Base-by-base conservation (phyloP, 1,140 invertebrate genomes). In the Drosophila tristis region DNA sequence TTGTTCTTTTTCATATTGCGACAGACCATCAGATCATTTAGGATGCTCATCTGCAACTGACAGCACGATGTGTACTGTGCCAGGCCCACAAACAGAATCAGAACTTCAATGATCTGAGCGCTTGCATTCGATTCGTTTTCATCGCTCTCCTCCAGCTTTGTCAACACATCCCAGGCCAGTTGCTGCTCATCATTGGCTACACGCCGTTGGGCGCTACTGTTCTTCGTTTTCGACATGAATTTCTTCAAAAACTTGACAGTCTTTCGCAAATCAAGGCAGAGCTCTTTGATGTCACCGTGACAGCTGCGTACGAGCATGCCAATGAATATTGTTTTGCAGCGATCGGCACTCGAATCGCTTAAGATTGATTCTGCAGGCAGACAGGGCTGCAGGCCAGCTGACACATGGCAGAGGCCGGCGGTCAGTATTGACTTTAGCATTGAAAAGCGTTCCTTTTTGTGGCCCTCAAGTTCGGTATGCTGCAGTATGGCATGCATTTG, bases 11-110 rank as follows among this genome's bases (percentile, higher is more conserved):
- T 35, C 3, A 78, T 59, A 8, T 78, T 44, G 13, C 70, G 74
- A 29, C 82, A 87, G 2, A 57, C 67, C 0, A 89, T 15, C 13
- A 87, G 23, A 57, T 87, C 82, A 0, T 60, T 55, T 6, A 87
- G 35, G 11, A 39, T 39, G 2, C 0, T 73, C 26, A 9, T 31
- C 31, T 0, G 49, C 42, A 0, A 60, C 42, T 1, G 59, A 16
- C 1, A 74, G 4, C 48, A 65, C 16, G 45, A 57, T 0, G 66
- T 70, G n/a, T 54, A 53, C 29, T 65, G 45, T 5, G 74, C 60
- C 43, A 87, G 13, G 0, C 59, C 67, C 3, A 89, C 26, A 8
- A 82, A 78, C 9, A 87, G 16, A 6, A 82, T 76, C 0, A 87
- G 26, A 2, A 66, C 70, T 64, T 89, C 66, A 2, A 89, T 78